Evolutionary conservation across 2,113 vertebrate species (phyloP).

Genomic region (Rallus limicola): DNA sequence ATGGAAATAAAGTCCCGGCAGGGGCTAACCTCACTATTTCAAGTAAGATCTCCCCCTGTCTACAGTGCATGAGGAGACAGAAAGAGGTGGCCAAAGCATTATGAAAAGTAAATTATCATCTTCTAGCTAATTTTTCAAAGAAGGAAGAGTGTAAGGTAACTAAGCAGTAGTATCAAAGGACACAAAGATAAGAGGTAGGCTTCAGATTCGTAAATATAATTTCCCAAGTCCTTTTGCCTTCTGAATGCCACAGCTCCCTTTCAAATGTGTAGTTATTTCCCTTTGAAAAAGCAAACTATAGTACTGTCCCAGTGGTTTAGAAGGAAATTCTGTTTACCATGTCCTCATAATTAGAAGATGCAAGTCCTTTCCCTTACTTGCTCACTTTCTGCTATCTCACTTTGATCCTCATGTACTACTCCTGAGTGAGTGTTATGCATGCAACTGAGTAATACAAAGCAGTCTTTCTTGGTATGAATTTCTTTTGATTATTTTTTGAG

Average conservation of each 20-base stretch:
- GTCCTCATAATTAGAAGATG: neutral
- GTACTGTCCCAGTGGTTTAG: neutral
- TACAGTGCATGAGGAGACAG: neutral
- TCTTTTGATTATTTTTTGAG: neutral
- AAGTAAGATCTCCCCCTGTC: neutral
- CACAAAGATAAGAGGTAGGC: neutral
- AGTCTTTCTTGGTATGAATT: neutral
- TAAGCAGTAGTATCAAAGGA: neutral
- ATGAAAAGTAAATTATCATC: neutral
- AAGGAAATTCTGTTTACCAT: neutral
- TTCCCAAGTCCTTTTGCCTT: neutral
- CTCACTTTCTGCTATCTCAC: neutral
- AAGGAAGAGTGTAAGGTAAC: neutral
- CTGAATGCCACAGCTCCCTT: neutral
- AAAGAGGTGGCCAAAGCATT: neutral
- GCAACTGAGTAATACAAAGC: neutral
- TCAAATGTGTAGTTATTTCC: neutral
- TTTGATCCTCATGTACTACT: neutral
- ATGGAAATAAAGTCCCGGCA: neutral
- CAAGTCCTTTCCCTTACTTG: neutral
- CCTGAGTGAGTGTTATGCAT: neutral
- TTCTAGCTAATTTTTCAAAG: neutral
- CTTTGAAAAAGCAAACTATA: neutral
- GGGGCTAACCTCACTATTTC: neutral
- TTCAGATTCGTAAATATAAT: neutral